Percentiles rank a stretch among this genome's conserved stretches.
phyloP scores from a whole-genome alignment of 30 jellyfish, hydroid and myxozoan genomes.

The Aurelia aurita region DNA sequence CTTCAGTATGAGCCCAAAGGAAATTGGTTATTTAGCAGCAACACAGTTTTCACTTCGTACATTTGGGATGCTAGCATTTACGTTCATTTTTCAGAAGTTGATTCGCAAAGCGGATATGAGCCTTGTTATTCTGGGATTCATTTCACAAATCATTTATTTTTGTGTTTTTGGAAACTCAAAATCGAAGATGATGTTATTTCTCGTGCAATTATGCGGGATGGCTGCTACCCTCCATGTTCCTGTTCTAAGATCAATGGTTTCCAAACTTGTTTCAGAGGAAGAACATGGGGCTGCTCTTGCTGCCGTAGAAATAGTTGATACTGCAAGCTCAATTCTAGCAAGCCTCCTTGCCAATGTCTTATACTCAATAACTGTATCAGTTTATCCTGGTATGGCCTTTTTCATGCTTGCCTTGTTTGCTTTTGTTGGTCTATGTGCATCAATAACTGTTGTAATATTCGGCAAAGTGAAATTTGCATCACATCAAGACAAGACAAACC shows the following conservation, averaged over 20 bases:
- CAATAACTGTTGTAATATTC: not conserved
- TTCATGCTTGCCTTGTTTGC: not conserved
- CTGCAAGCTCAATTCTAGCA: not conserved
- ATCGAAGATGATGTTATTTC: not conserved
- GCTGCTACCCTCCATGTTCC: conserved; percentile 3
- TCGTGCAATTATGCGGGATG: no score
- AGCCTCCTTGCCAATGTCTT: not conserved
- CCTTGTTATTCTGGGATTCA: conserved; percentile 12
- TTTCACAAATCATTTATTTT: conserved; percentile 17
- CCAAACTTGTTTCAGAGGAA: conserved; percentile 12
- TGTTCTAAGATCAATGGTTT: conserved; percentile 25
- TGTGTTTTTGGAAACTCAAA: conserved; percentile 6
- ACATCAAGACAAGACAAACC: no score
- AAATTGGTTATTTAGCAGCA: conserved; percentile 11
- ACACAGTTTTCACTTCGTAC: not conserved
- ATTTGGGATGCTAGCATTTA: not conserved
- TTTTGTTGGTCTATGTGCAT: not conserved
- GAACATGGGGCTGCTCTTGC: conserved; percentile 42
- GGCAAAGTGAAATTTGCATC: no score
- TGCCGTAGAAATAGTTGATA: conserved; percentile 2
- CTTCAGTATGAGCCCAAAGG: conserved; percentile 3
- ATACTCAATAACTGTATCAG: not conserved
- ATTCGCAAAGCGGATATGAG: conserved; percentile 7
- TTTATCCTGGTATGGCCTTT: conserved; percentile 4
- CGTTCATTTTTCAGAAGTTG: not conserved